phyloP scores from a whole-genome alignment of 1,140 invertebrate genomes.

The Plutomurus gul region DNA sequence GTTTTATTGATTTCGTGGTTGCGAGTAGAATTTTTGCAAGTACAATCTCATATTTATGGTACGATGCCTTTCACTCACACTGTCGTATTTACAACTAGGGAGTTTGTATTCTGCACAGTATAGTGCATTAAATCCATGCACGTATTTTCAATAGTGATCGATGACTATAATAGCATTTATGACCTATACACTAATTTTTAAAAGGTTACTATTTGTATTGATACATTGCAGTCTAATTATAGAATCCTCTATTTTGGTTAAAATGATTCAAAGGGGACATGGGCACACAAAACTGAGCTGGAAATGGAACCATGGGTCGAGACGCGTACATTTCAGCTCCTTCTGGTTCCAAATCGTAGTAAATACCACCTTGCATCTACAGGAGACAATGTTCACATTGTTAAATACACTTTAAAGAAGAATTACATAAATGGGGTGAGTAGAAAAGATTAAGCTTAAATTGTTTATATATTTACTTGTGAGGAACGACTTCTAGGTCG shows the following conservation, averaged over 20 bases:
- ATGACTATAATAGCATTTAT: too few species aligned
- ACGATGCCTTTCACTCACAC: too few species aligned
- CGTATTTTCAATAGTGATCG: too few species aligned
- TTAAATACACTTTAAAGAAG: neutral
- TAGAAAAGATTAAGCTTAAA: neutral
- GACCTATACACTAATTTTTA: neutral
- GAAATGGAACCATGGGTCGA: slow-evolving; percentile 32
- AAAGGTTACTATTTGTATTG: neutral
- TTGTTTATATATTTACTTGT: slow-evolving; percentile 42
- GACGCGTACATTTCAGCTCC: slow-evolving; percentile 38
- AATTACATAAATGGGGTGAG: neutral
- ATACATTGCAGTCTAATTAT: slow-evolving; percentile 41
- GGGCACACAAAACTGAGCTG: slow-evolving; percentile 50
- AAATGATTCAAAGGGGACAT: slow-evolving; percentile 40
- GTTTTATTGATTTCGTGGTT: too few species aligned
- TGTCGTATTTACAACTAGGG: too few species aligned
- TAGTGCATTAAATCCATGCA: too few species aligned
- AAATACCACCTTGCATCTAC: slow-evolving; percentile 47
- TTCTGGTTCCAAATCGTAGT: slow-evolving; percentile 48
- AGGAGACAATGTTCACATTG: neutral
- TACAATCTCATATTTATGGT: too few species aligned
- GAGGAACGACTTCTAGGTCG: slow-evolving; percentile 51
- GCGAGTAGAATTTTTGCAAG: too few species aligned
- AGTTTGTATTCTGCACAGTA: too few species aligned
- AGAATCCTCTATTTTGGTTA: slow-evolving; percentile 38